Evolutionary conservation across 2,888 invertebrate genomes (phyloP).

Genomic region (Leptarthrus brevirostris): DNA sequence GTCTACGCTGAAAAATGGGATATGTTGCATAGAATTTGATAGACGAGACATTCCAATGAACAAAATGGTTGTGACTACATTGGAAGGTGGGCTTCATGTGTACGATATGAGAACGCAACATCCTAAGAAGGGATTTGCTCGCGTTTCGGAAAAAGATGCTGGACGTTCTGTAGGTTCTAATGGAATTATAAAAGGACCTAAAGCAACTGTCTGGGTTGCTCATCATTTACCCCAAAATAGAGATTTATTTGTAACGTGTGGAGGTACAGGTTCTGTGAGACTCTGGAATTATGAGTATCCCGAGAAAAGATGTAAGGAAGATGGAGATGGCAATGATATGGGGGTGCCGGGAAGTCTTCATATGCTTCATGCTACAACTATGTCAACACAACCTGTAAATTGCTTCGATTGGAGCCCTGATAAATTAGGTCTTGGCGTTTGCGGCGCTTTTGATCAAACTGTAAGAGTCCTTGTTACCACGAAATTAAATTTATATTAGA

Average conservation of each 20-base stretch:
- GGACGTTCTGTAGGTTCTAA: constrained; percentile 66
- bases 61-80: constrained; percentile 89
- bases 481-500: constrained; percentile 81
- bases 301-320: constrained; percentile 76
- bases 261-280: constrained; percentile 89
- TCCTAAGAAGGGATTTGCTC: constrained; percentile 86
- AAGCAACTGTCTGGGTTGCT: constrained; percentile 89
- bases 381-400: constrained; percentile 90
- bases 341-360: constrained; percentile 83
- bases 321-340: constrained; percentile 76
- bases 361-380: constrained; percentile 81
- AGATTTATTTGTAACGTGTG: constrained; percentile 90
- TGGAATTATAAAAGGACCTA: constrained; percentile 71
- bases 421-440: constrained; percentile 87
- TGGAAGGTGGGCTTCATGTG: constrained; percentile 90
- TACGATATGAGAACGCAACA: constrained; percentile 92
- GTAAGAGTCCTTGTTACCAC: constrained; percentile 88
- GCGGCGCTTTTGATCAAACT: constrained; percentile 92
- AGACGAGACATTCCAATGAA: constrained; percentile 95
- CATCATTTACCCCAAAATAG: constrained; percentile 93
- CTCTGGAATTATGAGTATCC: constrained; percentile 98
- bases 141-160: constrained; percentile 68
- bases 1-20: constrained; percentile 90
- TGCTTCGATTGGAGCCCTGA: constrained; percentile 93
- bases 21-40: constrained; percentile 90